These are phyloP conservation scores for Scortum barcoo DNA, from an alignment of 2,113 vertebrate genomes.

Conservation along the genomic window DNA sequence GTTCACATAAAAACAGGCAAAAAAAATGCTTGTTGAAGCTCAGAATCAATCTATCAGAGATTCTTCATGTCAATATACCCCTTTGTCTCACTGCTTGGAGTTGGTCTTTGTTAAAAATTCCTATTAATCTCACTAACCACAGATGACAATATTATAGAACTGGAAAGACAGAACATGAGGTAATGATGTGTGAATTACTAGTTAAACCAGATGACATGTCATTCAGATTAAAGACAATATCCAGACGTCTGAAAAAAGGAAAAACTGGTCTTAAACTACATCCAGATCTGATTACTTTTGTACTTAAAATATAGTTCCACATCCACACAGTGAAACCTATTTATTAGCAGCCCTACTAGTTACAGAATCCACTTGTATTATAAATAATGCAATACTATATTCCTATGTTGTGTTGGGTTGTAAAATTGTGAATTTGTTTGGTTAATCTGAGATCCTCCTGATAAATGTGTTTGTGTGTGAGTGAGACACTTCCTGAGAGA, in stretches of 20 bases:
- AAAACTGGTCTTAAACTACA: neutral
- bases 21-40: too few species aligned
- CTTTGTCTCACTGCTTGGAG: neutral
- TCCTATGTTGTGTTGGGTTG: neutral
- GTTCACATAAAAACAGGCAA: neutral
- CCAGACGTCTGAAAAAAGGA: too few species aligned
- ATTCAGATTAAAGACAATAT: neutral
- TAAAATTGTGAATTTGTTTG: neutral
- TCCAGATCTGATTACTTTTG: neutral
- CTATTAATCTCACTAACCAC: neutral
- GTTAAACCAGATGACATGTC: neutral
- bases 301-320: neutral
- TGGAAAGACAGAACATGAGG: neutral
- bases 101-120: neutral
- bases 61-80: neutral
- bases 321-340: neutral
- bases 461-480: neutral
- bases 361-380: neutral
- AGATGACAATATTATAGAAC: too few species aligned
- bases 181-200: neutral
- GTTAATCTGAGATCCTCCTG: neutral
- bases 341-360: neutral
- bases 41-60: neutral
- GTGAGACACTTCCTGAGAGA: neutral
- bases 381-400: neutral